phyloP scores from a whole-genome alignment of 2,797 vertebrate species.

The Pseudomugil gertrudae region DNA sequence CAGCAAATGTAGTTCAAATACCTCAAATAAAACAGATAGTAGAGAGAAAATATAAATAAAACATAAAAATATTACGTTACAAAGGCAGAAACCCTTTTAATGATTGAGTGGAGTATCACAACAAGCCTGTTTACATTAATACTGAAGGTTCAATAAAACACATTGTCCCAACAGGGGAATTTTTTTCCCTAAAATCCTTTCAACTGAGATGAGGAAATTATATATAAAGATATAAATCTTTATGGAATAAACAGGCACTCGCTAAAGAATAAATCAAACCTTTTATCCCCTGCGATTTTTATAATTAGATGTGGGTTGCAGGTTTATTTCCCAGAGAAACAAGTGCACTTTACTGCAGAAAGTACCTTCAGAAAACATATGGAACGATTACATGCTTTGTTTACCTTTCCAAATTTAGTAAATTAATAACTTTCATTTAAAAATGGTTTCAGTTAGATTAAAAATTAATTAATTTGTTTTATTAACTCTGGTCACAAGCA shows the following conservation, averaged over 20 bases:
- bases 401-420: neutral
- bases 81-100: neutral
- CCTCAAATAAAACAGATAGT: neutral
- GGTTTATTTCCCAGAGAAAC: slow-evolving; percentile 1
- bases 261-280: neutral
- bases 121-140: neutral
- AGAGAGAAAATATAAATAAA: neutral
- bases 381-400: neutral
- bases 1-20: neutral
- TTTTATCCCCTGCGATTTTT: neutral
- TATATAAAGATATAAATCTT: no score
- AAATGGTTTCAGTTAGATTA: neutral
- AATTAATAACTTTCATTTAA: neutral
- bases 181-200: neutral
- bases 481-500: neutral
- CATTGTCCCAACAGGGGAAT: neutral
- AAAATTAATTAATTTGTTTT: neutral
- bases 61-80: no score
- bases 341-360: neutral
- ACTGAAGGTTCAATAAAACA: neutral
- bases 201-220: neutral
- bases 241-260: neutral
- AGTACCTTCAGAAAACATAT: neutral
- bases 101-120: neutral
- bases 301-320: neutral